Conservation (phyloP, 1,140 invertebrate species). For the Drosophila bocki region DNA sequence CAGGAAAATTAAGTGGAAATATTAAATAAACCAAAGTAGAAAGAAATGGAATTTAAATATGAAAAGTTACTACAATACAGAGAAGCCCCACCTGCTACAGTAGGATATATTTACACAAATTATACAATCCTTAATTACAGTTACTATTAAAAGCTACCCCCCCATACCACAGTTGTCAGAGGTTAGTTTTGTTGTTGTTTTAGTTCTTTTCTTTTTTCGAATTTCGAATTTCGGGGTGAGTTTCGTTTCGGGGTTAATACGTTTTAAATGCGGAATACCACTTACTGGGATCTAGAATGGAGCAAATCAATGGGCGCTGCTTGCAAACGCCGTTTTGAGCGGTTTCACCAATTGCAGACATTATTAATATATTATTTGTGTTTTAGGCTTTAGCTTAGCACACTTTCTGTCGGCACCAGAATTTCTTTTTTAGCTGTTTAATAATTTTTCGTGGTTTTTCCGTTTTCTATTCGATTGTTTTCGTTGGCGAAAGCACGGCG, state of each 20-base stretch:
- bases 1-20: slow-evolving; percentile 7
- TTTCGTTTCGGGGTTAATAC: slow-evolving; percentile 38
- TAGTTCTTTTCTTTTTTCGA: background rate
- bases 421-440: slow-evolving; percentile 22
- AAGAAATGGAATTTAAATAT: background rate
- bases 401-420: slow-evolving; percentile 28
- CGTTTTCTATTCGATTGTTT: slow-evolving; percentile 48
- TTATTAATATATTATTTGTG: slow-evolving; percentile 41
- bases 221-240: slow-evolving; percentile 39
- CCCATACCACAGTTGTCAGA: slow-evolving; percentile 54
- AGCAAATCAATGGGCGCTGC: slow-evolving; percentile 81
- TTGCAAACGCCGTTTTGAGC: slow-evolving; percentile 82
- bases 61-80: background rate
- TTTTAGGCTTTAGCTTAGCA: slow-evolving; percentile 4
- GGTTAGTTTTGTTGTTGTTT: slow-evolving; percentile 69
- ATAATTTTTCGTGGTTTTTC: slow-evolving; percentile 29
- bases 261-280: slow-evolving; percentile 32
- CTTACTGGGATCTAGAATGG: slow-evolving; percentile 85
- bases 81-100: background rate
- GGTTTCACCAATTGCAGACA: slow-evolving; percentile 68
- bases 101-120: slow-evolving; percentile 26
- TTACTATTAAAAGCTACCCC: slow-evolving; percentile 17
- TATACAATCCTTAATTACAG: slow-evolving; percentile 53
- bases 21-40: background rate
- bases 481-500: slow-evolving; percentile 46